Evolutionary conservation across 2,888 invertebrate genomes (phyloP).

Genomic region (Amphipoea lucens): DNA sequence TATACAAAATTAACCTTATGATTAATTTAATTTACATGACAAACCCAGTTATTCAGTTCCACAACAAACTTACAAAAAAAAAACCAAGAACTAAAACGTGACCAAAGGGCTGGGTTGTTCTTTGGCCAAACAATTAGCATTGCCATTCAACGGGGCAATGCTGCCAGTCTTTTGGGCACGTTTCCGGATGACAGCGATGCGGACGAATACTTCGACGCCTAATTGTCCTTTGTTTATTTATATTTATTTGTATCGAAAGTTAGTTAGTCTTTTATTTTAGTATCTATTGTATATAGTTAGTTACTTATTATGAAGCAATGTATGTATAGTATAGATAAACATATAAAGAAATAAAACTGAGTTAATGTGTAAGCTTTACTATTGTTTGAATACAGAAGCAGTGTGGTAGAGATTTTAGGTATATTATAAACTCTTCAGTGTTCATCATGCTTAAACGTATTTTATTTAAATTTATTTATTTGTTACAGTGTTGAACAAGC

Average conservation of each 20-base stretch:
- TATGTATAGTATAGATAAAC: too few species aligned
- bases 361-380: not conserved
- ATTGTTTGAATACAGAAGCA: not conserved
- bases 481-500: constrained; percentile 72
- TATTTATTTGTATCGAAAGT: too few species aligned
- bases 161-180: too few species aligned
- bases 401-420: not conserved
- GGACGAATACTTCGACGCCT: too few species aligned
- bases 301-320: too few species aligned
- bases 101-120: too few species aligned
- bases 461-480: not conserved
- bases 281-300: too few species aligned
- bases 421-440: not conserved
- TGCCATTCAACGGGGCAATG: too few species aligned
- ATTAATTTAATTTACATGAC: constrained; percentile 18
- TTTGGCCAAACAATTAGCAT: too few species aligned
- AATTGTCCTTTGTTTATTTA: too few species aligned
- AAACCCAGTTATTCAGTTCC: constrained; percentile 21
- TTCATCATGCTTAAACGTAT: not conserved
- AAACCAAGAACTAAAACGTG: not conserved
- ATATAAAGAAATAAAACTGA: not conserved
- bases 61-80: not conserved
- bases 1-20: constrained; percentile 33
- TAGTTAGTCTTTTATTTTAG: too few species aligned
- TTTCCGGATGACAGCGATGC: too few species aligned